Evolutionary conservation across 2,888 invertebrate species (phyloP).

Genomic region (Polyommatus icarus): DNA sequence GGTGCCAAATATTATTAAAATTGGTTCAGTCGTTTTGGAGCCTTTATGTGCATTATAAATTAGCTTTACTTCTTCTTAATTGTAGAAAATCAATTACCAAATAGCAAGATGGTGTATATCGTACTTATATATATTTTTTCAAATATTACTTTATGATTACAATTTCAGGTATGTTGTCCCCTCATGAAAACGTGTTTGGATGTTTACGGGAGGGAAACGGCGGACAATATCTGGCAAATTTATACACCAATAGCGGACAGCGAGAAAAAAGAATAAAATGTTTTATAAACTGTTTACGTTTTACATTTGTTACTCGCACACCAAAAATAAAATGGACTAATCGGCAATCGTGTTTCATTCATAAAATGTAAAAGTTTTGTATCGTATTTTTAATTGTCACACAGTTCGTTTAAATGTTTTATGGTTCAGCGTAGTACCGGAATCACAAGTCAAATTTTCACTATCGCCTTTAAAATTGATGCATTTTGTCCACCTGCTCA

Average conservation of each 20-base stretch:
- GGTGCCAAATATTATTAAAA: neutral
- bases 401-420: neutral
- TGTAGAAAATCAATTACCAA: too few relatives aligned
- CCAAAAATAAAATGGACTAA: neutral
- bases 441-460: too few relatives aligned
- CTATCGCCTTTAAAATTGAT: too few relatives aligned
- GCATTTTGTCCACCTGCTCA: too few relatives aligned
- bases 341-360: constrained; percentile 13
- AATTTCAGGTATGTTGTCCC: constrained; percentile 62
- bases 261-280: neutral
- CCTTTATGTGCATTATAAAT: too few relatives aligned
- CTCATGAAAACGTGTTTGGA: constrained; percentile 68
- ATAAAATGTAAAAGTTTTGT: neutral
- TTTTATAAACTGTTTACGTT: neutral
- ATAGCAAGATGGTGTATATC: too few relatives aligned
- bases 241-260: constrained; percentile 54
- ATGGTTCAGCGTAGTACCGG: too few relatives aligned
- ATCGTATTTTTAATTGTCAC: neutral
- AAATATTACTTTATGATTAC: constrained; percentile 21
- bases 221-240: constrained; percentile 70
- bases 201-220: constrained; percentile 64
- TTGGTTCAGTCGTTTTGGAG: neutral
- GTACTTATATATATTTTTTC: too few relatives aligned
- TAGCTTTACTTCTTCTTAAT: too few relatives aligned
- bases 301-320: neutral